A percentile compares a stretch with the other conserved stretches of the same genome.
phyloP scores from a whole-genome alignment of 2,797 vertebrate species.

The Carduelis carduelis region DNA sequence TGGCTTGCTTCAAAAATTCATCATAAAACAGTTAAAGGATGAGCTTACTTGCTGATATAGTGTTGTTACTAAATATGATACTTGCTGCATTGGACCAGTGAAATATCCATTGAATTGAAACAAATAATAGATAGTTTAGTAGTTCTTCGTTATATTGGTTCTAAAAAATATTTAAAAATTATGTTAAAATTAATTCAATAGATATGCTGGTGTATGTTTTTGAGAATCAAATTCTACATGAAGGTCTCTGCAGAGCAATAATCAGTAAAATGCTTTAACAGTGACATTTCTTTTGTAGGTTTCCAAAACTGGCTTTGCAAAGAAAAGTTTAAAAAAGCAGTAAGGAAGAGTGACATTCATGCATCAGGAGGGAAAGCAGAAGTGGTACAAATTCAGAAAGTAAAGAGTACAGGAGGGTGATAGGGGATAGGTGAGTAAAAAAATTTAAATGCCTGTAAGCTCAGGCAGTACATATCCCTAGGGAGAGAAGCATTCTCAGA shows the following conservation, averaged over 20 bases:
- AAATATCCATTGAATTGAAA: background rate
- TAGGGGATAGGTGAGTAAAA: background rate
- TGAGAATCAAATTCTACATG: background rate
- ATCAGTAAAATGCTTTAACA: background rate
- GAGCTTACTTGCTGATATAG: background rate
- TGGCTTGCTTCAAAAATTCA: background rate
- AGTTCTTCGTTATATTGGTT: background rate
- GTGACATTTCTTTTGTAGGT: rapidly evolving
- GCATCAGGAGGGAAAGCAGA: background rate
- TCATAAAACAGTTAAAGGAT: background rate
- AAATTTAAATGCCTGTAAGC: background rate
- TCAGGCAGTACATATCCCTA: background rate
- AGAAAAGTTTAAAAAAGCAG: background rate
- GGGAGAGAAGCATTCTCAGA: background rate
- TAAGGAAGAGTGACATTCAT: background rate
- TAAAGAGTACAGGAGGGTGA: rapidly evolving
- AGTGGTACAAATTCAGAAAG: background rate
- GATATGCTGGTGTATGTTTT: background rate
- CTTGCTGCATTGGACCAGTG: background rate
- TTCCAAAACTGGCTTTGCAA: background rate
- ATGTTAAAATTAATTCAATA: background rate
- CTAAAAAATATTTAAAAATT: background rate
- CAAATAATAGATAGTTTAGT: background rate
- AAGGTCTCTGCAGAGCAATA: background rate
- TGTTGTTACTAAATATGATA: background rate